A percentile compares a stretch with the other conserved stretches of the same genome.
Evolutionary conservation across 2,888 invertebrate genomes (phyloP).

Genomic region (Resseliella maxima): DNA sequence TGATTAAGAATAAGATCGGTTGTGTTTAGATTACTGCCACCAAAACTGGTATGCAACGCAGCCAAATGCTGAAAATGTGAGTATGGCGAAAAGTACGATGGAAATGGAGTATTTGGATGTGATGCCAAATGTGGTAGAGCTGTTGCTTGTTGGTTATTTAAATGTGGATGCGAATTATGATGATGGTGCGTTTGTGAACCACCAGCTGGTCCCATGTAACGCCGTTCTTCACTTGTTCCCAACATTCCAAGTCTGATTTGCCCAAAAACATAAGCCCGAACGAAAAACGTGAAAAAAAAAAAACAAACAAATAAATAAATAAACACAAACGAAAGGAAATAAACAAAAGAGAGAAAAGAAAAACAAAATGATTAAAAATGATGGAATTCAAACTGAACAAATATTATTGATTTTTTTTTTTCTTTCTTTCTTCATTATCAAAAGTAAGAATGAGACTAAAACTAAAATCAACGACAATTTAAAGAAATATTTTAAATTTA

Average conservation of each 20-base stretch:
- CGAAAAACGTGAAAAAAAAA: background rate
- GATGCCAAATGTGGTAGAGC: constrained; percentile 33
- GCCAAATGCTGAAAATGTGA: constrained; percentile 54
- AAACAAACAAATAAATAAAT: background rate
- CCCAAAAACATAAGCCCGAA: background rate
- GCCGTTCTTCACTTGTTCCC: constrained; percentile 60
- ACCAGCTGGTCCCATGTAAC: constrained; percentile 60
- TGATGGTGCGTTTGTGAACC: constrained; percentile 58
- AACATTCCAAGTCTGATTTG: constrained; percentile 59
- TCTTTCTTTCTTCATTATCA: too few species aligned
- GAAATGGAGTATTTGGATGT: constrained; percentile 41
- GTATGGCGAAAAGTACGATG: constrained; percentile 15
- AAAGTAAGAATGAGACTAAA: too few species aligned
- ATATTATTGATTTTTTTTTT: too few species aligned
- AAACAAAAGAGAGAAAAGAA: background rate
- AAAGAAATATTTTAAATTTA: background rate
- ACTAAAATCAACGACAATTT: background rate
- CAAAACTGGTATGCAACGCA: constrained; percentile 46
- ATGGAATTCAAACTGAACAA: background rate
- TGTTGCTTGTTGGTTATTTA: constrained; percentile 33
- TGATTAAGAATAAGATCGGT: constrained; percentile 34
- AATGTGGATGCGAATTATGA: constrained; percentile 51
- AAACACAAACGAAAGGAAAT: background rate
- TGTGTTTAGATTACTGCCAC: background rate
- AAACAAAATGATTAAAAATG: background rate